Conservation (phyloP, 1,140 invertebrate species). For the Trachymyrmex cornetzi region DNA sequence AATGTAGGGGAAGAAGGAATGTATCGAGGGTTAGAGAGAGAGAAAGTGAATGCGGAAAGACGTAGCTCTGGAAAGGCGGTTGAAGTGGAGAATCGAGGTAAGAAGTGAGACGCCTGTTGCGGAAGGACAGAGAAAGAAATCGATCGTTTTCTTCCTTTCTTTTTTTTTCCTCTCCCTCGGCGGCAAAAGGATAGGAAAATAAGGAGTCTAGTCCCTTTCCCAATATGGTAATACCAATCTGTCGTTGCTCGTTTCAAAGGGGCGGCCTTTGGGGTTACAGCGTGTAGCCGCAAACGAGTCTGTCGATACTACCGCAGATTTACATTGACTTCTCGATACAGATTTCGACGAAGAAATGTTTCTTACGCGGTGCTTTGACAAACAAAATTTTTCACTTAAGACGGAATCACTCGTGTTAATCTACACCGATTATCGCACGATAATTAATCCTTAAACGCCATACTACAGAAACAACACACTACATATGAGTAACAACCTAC, state of each 20-base stretch:
- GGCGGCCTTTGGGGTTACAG: constrained; percentile 37
- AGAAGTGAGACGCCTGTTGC: constrained; percentile 24
- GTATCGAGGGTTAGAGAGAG: constrained; percentile 15
- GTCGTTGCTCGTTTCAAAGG: constrained; percentile 81
- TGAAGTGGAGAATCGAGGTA: constrained; percentile 53
- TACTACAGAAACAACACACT: too few species aligned
- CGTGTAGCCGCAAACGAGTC: constrained; percentile 62
- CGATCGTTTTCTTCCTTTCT: constrained; percentile 43
- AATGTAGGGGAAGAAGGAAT: constrained; percentile 55
- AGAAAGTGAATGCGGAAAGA: constrained; percentile 2
- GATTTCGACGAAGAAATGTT: constrained; percentile 25
- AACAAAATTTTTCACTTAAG: constrained; percentile 47
- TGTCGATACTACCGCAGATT: constrained; percentile 53
- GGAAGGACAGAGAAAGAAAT: constrained; percentile 35
- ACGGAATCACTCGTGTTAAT: constrained; percentile 6
- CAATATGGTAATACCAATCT: constrained; percentile 85
- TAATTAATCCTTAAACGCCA: constrained; percentile 13
- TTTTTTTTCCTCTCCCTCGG: constrained; percentile 29
- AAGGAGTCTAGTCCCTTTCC: constrained; percentile 80
- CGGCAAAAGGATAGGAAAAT: constrained; percentile 79
- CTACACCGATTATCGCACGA: constrained; percentile 1
- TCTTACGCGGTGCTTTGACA: background rate
- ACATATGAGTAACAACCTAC: too few species aligned
- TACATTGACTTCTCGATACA: constrained; percentile 51
- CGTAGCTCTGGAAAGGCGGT: constrained; percentile 17